These are phyloP conservation scores for Lymantria dispar DNA, from an alignment of 2,888 invertebrate species.

Conservation along the genomic window DNA sequence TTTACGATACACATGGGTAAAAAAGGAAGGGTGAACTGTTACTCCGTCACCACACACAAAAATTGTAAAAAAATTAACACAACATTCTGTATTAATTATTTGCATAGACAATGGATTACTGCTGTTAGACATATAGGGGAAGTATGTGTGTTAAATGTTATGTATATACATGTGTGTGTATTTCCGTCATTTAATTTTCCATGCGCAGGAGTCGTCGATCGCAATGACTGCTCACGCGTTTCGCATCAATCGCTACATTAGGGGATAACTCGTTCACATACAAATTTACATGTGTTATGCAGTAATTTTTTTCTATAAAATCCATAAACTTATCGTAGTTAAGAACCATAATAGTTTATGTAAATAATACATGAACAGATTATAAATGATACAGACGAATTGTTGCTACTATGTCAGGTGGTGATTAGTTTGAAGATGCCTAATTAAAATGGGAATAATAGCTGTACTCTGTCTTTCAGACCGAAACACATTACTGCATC, in stretches of 20 bases:
- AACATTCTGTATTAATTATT: conserved; percentile 67
- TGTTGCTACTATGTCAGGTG: conserved; percentile 9
- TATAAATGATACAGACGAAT: conserved; percentile 22
- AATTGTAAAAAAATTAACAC: conserved; percentile 52
- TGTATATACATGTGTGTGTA: conserved; percentile 41
- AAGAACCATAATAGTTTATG: conserved; percentile 24
- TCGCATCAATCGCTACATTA: conserved; percentile 78
- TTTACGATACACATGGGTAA: too few species aligned
- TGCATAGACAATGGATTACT: conserved; percentile 73
- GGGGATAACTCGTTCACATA: conserved; percentile 69
- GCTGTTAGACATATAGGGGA: conserved; percentile 25
- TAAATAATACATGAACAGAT: conserved; percentile 26
- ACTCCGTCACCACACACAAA: conserved; percentile 9
- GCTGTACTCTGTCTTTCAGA: too few species aligned
- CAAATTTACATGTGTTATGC: conserved; percentile 70
- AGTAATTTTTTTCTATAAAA: conserved; percentile 51
- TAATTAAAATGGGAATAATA: too few species aligned
- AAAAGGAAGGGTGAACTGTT: too few species aligned
- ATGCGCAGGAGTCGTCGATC: conserved; percentile 75
- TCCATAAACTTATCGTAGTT: conserved; percentile 59
- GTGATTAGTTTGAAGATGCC: too few species aligned
- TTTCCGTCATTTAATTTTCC: conserved; percentile 61
- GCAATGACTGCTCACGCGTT: conserved; percentile 79
- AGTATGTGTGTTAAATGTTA: conserved; percentile 22
- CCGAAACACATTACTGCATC: too few species aligned